Base-by-base conservation (phyloP, 2,113 vertebrate genomes). In the Trichechus manatus region DNA sequence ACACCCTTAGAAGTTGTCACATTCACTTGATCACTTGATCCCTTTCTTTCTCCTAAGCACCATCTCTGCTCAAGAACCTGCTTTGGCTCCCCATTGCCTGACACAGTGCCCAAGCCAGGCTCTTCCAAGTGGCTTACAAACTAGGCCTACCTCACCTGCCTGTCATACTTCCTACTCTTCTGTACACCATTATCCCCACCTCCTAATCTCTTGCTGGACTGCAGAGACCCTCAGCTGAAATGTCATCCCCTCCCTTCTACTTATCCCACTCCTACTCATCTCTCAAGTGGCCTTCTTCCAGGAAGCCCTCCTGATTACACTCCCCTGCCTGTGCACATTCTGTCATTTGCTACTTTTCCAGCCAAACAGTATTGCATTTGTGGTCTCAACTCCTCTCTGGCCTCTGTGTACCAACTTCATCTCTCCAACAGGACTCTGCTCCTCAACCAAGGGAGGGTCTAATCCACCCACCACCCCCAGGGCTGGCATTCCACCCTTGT, bases 311-410 rank as follows among this genome's bases (percentile, higher is more conserved):
- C 11, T 33, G 0, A 23, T 31, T 25, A 10, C 59, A 10, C 9
- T 63, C 27, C 17, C 72, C 23, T 4, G 5, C 29, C 11, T 53
- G 27, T 4, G 6, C n/a, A 63, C 4, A 9, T 15, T 9, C 53
- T 44, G 23, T 39, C 63, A 5, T 20, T 5, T 5, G 19, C 72
- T 77, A 61, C 59, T 74, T 36, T 59, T 15, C 78, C 59, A 6
- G 29, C 15, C 15, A 61, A 75, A 10, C 47, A n/a, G 9, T 25
- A 1, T 0, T 7, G 17, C 17, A 31, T 1, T 6, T 2, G 1
- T 0, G 33, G 64, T 53, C 22, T 29, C 9, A n/a, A 77, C 25
- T 68, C 78, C 39, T n/a, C 63, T 33, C 61, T 1, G 2, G 20
- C 27, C 68, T 4, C 3, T 2, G 39, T n/a, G 42, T 56, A n/a